A percentile compares a stretch with the other conserved stretches of the same genome.
Evolutionary conservation across 2,797 vertebrate species (phyloP).

Genomic region (Hapalemur alaotrensis): DNA sequence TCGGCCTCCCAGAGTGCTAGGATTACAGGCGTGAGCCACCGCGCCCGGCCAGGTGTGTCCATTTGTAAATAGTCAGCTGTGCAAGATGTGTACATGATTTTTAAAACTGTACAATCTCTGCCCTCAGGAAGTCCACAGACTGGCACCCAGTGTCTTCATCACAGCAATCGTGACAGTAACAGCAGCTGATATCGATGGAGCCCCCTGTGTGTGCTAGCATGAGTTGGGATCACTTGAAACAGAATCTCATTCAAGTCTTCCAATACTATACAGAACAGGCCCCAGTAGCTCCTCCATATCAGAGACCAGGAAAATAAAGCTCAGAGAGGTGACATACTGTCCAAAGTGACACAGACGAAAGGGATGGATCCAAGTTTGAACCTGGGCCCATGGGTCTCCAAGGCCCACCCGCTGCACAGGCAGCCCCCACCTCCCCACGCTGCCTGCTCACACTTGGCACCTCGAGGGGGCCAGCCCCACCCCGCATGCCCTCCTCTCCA

Average conservation of each 20-base stretch:
- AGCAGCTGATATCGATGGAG: neutral
- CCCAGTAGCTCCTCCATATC: neutral
- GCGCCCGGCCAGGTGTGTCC: neutral
- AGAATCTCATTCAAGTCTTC: neutral
- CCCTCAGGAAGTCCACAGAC: neutral
- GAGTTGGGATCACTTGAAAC: neutral
- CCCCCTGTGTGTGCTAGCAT: neutral
- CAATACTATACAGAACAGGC: neutral
- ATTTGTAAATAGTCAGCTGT: neutral
- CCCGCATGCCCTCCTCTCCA: neutral
- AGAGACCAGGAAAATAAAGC: neutral
- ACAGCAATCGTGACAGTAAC: neutral
- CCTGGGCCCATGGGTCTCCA: neutral
- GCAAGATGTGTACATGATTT: neutral
- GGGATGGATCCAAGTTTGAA: neutral
- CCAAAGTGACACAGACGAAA: neutral
- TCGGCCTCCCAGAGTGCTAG: no score
- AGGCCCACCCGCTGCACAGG: fast-evolving
- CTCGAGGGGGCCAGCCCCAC: fast-evolving
- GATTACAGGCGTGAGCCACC: no score
- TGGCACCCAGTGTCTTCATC: neutral
- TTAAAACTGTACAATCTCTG: neutral
- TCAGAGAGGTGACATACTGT: neutral
- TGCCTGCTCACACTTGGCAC: neutral
- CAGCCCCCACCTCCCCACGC: neutral